These are phyloP conservation scores for Hylyphantes graminicola DNA, from an alignment of 1,140 invertebrate genomes.

Conservation along the genomic window DNA sequence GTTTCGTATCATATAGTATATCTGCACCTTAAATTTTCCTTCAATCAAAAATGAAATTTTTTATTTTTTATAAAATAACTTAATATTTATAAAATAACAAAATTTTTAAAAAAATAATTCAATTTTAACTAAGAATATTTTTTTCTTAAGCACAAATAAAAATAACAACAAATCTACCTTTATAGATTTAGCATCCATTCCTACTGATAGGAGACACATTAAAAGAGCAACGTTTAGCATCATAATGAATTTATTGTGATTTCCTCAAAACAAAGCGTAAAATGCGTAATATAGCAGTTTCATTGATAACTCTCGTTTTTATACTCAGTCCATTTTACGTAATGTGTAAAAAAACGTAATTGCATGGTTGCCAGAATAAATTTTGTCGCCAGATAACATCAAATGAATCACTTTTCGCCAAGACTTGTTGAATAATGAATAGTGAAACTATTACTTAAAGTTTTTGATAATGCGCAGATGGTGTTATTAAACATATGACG, in stretches of 20 bases:
- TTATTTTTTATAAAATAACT: background rate
- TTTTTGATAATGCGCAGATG: too few relatives aligned
- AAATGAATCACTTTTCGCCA: too few relatives aligned
- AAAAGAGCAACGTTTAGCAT: background rate
- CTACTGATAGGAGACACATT: background rate
- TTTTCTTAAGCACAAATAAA: too few relatives aligned
- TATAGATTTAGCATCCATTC: conserved; percentile 17
- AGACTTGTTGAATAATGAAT: too few relatives aligned
- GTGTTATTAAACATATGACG: too few relatives aligned
- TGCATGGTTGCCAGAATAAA: background rate
- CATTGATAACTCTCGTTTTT: conserved; percentile 35
- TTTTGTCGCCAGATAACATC: background rate
- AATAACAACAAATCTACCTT: background rate
- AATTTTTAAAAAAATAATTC: too few relatives aligned
- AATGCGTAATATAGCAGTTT: background rate
- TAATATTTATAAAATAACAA: too few relatives aligned
- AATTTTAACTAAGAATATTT: background rate
- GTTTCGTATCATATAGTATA: too few relatives aligned
- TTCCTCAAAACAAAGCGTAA: background rate
- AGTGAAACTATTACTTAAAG: too few relatives aligned
- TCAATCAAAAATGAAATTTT: background rate
- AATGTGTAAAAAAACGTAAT: conserved; percentile 8
- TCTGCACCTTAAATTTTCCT: background rate
- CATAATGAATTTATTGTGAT: background rate
- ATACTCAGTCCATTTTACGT: conserved; percentile 25